Evolutionary conservation across 2,113 vertebrate genomes (phyloP).

Genomic region (Neolamprologus cancellatus): DNA sequence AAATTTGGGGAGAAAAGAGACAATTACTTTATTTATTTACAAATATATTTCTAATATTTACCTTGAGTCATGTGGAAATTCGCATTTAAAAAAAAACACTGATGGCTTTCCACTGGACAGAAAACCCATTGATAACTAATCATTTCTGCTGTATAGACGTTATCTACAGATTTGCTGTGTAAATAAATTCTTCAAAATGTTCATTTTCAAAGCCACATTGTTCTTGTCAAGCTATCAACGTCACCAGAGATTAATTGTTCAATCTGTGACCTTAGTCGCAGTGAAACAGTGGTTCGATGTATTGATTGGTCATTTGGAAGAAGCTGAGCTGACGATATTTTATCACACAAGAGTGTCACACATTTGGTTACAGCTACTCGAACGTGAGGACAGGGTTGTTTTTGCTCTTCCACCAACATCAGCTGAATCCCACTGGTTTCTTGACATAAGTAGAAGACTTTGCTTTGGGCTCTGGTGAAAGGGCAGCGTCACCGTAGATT

Average conservation of each 20-base stretch:
- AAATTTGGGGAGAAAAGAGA: not conserved
- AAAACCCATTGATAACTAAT: not conserved
- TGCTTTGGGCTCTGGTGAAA: not conserved
- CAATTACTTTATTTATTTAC: not conserved
- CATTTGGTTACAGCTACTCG: not conserved
- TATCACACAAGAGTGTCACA: not conserved
- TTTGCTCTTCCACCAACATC: not conserved
- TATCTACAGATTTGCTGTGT: not conserved
- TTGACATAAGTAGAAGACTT: not conserved
- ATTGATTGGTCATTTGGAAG: not conserved
- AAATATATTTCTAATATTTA: not conserved
- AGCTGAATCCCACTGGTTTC: not conserved
- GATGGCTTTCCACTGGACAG: not conserved
- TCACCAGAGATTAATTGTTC: not conserved
- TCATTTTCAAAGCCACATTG: not conserved
- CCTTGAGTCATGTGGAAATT: not conserved
- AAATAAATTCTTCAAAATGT: not conserved
- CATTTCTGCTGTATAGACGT: too few species aligned
- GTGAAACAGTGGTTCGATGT: not conserved
- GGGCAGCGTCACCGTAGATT: not conserved
- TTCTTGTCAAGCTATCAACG: not conserved
- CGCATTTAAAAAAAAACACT: accelerated
- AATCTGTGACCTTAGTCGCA: not conserved
- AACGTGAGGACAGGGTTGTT: not conserved
- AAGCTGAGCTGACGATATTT: not conserved